Evolutionary conservation across 2,888 invertebrate species (phyloP).

Genomic region (Anaspis maculata): DNA sequence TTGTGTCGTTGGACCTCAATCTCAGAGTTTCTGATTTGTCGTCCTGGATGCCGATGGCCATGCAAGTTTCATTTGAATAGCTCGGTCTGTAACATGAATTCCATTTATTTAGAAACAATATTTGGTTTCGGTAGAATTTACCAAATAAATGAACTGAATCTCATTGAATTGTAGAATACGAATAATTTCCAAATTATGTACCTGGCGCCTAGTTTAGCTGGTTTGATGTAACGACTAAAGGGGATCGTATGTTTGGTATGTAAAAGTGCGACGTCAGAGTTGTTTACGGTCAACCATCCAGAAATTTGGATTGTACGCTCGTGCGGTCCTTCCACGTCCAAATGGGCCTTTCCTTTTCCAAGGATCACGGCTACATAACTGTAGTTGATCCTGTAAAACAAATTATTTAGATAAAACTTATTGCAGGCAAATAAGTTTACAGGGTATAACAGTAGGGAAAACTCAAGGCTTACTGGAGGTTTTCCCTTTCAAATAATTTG

Average conservation of each 20-base stretch:
- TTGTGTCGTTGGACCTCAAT: slow-evolving; percentile 42
- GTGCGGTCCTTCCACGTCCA: slow-evolving; percentile 53
- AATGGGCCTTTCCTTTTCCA: slow-evolving; percentile 57
- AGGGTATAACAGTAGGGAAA: too few relatives aligned
- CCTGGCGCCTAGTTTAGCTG: slow-evolving; percentile 48
- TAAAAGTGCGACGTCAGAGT: slow-evolving; percentile 54
- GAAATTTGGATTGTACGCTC: slow-evolving; percentile 62
- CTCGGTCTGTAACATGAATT: slow-evolving; percentile 20
- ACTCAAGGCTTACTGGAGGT: too few relatives aligned
- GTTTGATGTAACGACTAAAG: slow-evolving; percentile 57
- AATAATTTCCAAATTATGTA: slow-evolving; percentile 14
- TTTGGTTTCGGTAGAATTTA: too few relatives aligned
- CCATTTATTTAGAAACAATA: not conserved
- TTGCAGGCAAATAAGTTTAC: too few relatives aligned
- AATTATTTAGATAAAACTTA: not conserved
- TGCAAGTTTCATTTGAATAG: slow-evolving; percentile 46
- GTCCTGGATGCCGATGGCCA: slow-evolving; percentile 48
- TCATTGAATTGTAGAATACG: not conserved
- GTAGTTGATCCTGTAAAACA: slow-evolving; percentile 36
- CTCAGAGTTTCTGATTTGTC: slow-evolving; percentile 46
- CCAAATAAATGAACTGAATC: too few relatives aligned
- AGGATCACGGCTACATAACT: slow-evolving; percentile 56
- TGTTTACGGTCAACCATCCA: slow-evolving; percentile 48
- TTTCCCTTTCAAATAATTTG: too few relatives aligned
- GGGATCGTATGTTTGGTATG: slow-evolving; percentile 52